Percentiles rank a stretch among this genome's conserved stretches.
Conservation (phyloP, 64 coral and sea anemone genomes). For the Stichodactyla helianthus region DNA sequence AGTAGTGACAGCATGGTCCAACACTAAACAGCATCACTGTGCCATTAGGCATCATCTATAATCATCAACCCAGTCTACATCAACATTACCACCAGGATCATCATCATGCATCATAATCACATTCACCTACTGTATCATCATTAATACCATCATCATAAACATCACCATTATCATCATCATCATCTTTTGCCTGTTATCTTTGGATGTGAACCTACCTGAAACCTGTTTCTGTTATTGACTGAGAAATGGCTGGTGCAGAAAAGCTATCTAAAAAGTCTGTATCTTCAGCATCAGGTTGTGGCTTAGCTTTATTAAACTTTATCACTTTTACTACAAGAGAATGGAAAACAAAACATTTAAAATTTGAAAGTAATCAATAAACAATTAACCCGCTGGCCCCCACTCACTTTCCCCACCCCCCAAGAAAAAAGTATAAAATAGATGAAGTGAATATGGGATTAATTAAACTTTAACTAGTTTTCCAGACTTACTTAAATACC, state of each 20-base stretch:
- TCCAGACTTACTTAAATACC: constrained; percentile 66
- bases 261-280: constrained; percentile 47
- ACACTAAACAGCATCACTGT: too few relatives aligned
- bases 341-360: not conserved
- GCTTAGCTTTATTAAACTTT: constrained; percentile 66
- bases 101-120: not conserved
- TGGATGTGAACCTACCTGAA: constrained; percentile 41
- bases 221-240: constrained; percentile 47
- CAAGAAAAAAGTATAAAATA: too few relatives aligned
- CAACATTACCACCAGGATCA: not conserved
- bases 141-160: too few relatives aligned
- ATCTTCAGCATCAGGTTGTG: constrained; percentile 70
- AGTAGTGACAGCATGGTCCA: too few relatives aligned
- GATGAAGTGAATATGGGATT: too few relatives aligned
- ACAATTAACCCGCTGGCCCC: too few relatives aligned
- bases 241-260: not conserved
- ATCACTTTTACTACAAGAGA: constrained; percentile 50
- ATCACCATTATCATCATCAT: too few relatives aligned
- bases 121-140: not conserved
- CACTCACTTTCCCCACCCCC: too few relatives aligned
- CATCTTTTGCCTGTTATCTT: too few relatives aligned
- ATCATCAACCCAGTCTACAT: too few relatives aligned
- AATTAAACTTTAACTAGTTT: not conserved
- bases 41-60: too few relatives aligned
- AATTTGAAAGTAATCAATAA: too few relatives aligned